These are phyloP conservation scores for Chamaetylas fuelleborni DNA, from an alignment of 2,113 vertebrate genomes.

Conservation along the genomic window DNA sequence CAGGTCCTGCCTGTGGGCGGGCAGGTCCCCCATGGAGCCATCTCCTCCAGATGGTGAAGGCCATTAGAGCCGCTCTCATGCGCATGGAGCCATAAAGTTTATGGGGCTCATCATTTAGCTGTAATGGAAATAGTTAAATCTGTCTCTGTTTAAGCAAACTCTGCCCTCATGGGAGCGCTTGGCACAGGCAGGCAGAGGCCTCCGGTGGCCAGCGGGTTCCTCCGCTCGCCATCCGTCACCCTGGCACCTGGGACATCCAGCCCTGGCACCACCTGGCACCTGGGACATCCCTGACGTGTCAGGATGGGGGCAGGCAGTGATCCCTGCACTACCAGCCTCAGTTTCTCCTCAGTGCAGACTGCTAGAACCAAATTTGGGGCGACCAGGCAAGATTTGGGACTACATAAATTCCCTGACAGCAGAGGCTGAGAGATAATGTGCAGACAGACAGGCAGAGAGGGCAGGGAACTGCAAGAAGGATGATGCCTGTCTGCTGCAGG, in stretches of 20 bases:
- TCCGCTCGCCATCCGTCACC: accelerated
- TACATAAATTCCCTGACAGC: not conserved
- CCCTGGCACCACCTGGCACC: not conserved
- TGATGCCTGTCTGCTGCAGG: not conserved
- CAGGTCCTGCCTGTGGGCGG: not conserved
- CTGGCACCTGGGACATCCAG: not conserved
- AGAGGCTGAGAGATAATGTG: not conserved
- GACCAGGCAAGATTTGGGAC: not conserved
- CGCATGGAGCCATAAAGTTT: slow-evolving; percentile 65
- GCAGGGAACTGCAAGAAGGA: not conserved
- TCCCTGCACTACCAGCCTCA: not conserved
- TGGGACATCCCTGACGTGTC: accelerated
- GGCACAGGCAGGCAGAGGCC: not conserved
- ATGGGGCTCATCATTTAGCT: slow-evolving; percentile 71
- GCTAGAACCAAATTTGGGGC: not conserved
- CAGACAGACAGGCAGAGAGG: not conserved
- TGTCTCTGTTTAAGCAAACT: slow-evolving; percentile 72
- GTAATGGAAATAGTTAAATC: slow-evolving; percentile 75
- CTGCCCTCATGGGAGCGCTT: slow-evolving; percentile 43
- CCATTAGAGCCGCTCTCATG: slow-evolving; percentile 58
- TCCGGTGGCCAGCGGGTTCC: not conserved
- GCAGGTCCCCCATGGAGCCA: slow-evolving; percentile 19
- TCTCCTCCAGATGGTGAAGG: slow-evolving; percentile 68
- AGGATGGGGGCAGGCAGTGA: not conserved
- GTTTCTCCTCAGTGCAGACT: not conserved